phyloP scores from a whole-genome alignment of 2,888 invertebrate genomes.

The Volucella inflata region DNA sequence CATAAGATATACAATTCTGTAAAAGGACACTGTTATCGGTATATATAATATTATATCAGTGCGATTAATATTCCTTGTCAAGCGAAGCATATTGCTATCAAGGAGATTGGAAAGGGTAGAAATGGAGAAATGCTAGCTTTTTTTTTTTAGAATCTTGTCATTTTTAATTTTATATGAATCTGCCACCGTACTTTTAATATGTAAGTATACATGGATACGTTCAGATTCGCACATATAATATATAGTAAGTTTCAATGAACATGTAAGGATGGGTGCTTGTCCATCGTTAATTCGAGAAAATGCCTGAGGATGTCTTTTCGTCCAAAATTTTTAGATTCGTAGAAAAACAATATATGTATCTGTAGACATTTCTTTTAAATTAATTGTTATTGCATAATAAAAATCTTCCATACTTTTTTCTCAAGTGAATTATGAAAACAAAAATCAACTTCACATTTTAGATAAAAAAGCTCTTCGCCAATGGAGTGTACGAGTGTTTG shows the following conservation, averaged over 20 bases:
- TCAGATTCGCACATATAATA: too few species aligned
- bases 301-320: too few species aligned
- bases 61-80: conserved; percentile 36
- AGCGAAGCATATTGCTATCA: conserved; percentile 49
- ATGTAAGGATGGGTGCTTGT: too few species aligned
- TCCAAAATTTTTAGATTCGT: too few species aligned
- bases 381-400: too few species aligned
- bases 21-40: conserved; percentile 51
- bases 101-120: conserved; percentile 28
- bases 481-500: conserved; percentile 7
- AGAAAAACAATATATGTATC: too few species aligned
- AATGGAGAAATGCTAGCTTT: conserved; percentile 13
- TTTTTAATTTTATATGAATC: conserved; percentile 47
- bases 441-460: too few species aligned
- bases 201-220: neutral
- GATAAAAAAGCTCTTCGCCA: conserved; percentile 50
- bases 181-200: conserved; percentile 30
- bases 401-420: too few species aligned
- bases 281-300: too few species aligned
- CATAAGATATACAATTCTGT: conserved; percentile 59
- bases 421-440: too few species aligned
- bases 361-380: too few species aligned
- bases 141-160: conserved; percentile 28
- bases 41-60: conserved; percentile 14
- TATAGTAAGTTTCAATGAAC: too few species aligned